These are phyloP conservation scores for Drosophila eohydei DNA, from an alignment of 2,888 invertebrate species.

Conservation along the genomic window DNA sequence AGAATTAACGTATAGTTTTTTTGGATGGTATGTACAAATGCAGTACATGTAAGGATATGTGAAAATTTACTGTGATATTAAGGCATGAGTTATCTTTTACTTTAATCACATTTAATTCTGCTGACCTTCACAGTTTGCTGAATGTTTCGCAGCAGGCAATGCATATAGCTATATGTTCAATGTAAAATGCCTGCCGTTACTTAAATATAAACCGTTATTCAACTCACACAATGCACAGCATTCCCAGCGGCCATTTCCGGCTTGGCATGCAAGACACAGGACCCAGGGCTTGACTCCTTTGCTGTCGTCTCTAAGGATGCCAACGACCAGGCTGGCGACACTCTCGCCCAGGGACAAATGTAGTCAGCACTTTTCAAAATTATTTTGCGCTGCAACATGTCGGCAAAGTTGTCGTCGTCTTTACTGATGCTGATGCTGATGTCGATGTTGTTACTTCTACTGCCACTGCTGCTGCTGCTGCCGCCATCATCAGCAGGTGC, in stretches of 20 bases:
- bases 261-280: constrained; percentile 80
- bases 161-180: background rate
- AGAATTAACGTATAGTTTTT: background rate
- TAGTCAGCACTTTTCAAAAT: constrained; percentile 81
- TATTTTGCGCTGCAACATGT: constrained; percentile 74
- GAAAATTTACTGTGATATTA: background rate
- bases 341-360: constrained; percentile 75
- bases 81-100: background rate
- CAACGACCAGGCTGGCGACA: constrained; percentile 41
- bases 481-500: constrained; percentile 47
- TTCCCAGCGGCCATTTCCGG: constrained; percentile 50
- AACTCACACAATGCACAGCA: constrained; percentile 62
- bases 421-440: constrained; percentile 15
- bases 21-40: background rate
- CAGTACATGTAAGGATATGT: background rate
- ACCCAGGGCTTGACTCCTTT: constrained; percentile 20
- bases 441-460: constrained; percentile 5
- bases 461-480: constrained; percentile 10
- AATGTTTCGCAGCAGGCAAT: background rate
- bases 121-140: background rate
- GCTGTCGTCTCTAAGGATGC: constrained; percentile 33
- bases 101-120: constrained; percentile 4
- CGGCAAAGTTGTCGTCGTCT: constrained; percentile 18
- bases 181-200: constrained; percentile 9
- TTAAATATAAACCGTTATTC: constrained; percentile 37